Base-by-base conservation (phyloP, 2,888 invertebrate genomes). In the Folsomia candida region DNA sequence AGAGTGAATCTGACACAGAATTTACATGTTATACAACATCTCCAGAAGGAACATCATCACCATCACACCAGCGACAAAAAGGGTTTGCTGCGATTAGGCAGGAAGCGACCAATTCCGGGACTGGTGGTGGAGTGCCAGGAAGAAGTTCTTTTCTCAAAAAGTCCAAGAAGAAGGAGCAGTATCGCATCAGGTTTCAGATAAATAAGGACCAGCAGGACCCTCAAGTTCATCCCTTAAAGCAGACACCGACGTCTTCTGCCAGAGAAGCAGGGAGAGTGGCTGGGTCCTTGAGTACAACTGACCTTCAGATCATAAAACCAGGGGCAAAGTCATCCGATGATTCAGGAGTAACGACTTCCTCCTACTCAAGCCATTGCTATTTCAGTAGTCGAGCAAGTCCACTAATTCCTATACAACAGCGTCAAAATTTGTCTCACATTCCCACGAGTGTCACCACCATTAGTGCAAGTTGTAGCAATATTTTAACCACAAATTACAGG, bases 391-490 rank as follows among this genome's bases (percentile, higher is more conserved):
- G 14, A 9, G 14, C 4, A 37, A 37, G 14, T 14, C 37, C 37
- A 9, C 4, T 37, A 37, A 14, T 37, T 37, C 6, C 4, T 9
- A 37, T 9, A 37, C 37, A 14, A 37, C 37, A 37, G 37, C 4
- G 14, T 37, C 37, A 9, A 9, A 4, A 9, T 37, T 14, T 14
- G 37, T 37, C 37, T 37, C 37, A 14, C 4, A 4, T 37, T 37
- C 37, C 37, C 14, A 9, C 37, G 6, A 37, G 14, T 37, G 37
- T 14, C 37, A 37, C 14, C 6, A 37, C 4, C 37, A 37, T 37
- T 14, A 37, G 37, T 37, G 22, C 54, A 54, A 54, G 54, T 54
- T 54, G 54, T 54, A 54, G n/a, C 54, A 54, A 54, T 54, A 54
- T 54, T 54, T 54, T 20, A 54, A 6, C 54, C 54, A 54, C 9